Evolutionary conservation across 2,888 invertebrate species (phyloP).

Genomic region (Ormyrus pomaceus): DNA sequence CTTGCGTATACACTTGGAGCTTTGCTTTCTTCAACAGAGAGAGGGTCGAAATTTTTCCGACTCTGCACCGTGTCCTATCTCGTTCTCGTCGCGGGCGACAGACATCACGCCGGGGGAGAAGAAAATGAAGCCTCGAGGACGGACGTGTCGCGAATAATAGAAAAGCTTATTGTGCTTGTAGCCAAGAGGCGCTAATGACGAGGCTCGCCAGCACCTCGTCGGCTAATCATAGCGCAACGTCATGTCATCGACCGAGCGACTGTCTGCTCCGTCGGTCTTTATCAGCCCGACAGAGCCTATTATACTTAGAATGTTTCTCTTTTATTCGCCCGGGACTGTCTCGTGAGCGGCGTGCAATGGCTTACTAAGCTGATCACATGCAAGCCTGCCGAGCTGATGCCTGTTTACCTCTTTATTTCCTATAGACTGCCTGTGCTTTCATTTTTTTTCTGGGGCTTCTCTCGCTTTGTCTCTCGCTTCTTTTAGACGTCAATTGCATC

Average conservation of each 20-base stretch:
- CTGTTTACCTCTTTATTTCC: constrained; percentile 43
- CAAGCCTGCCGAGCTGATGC: neutral
- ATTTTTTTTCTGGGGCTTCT: constrained; percentile 44
- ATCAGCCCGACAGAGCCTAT: constrained; percentile 36
- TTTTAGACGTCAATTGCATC: constrained; percentile 35
- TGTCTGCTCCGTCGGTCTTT: constrained; percentile 6
- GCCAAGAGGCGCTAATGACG: constrained; percentile 39
- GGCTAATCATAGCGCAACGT: neutral
- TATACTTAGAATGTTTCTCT: constrained; percentile 55
- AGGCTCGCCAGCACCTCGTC: neutral
- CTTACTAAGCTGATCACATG: neutral
- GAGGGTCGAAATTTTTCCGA: constrained; percentile 16
- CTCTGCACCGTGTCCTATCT: constrained; percentile 36
- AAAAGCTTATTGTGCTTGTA: constrained; percentile 64
- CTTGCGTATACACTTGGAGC: too few relatives aligned
- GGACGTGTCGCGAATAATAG: constrained; percentile 70
- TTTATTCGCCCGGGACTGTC: constrained; percentile 35
- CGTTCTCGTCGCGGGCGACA: neutral
- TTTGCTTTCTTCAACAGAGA: too few relatives aligned
- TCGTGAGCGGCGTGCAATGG: neutral
- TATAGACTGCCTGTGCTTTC: constrained; percentile 31
- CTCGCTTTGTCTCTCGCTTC: neutral
- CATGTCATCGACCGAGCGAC: constrained; percentile 53
- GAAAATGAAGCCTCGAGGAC: constrained; percentile 58
- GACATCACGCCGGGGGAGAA: neutral